These are phyloP conservation scores for Pollimyrus isidori DNA, from an alignment of 2,113 vertebrate genomes.

Conservation along the genomic window DNA sequence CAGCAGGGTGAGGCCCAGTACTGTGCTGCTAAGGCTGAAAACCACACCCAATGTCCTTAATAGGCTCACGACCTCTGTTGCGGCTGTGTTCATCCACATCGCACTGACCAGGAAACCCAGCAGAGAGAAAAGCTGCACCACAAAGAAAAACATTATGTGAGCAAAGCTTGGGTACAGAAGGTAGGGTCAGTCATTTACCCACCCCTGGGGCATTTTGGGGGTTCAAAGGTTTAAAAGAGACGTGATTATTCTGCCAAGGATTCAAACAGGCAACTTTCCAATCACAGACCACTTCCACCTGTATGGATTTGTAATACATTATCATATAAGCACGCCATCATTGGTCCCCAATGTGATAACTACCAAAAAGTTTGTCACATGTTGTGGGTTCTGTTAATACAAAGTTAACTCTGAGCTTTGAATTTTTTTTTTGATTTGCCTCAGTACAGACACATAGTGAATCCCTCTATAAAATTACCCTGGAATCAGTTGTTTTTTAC, in stretches of 20 bases:
- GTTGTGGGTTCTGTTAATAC: background rate
- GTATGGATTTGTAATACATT: background rate
- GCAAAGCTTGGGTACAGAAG: background rate
- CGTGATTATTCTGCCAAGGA: background rate
- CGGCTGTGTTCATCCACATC: conserved; percentile 76
- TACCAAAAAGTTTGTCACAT: background rate
- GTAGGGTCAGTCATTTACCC: background rate
- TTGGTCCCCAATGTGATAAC: background rate
- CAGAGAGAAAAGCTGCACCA: conserved; percentile 75
- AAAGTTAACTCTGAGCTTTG: background rate
- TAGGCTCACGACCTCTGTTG: conserved; percentile 85
- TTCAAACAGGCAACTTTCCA: background rate
- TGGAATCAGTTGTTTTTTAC: background rate
- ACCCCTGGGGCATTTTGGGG: background rate
- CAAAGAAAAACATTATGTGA: background rate
- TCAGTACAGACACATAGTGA: background rate
- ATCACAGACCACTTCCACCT: background rate
- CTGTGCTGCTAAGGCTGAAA: conserved; percentile 85
- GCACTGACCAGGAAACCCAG: conserved; percentile 88
- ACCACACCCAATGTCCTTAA: conserved; percentile 78
- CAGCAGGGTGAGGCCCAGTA: conserved; percentile 86
- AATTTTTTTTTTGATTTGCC: background rate
- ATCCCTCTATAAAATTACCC: background rate
- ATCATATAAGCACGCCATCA: background rate
- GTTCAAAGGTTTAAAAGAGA: background rate